phyloP scores from a whole-genome alignment of 2,797 vertebrate species.

The Microchirus variegatus region DNA sequence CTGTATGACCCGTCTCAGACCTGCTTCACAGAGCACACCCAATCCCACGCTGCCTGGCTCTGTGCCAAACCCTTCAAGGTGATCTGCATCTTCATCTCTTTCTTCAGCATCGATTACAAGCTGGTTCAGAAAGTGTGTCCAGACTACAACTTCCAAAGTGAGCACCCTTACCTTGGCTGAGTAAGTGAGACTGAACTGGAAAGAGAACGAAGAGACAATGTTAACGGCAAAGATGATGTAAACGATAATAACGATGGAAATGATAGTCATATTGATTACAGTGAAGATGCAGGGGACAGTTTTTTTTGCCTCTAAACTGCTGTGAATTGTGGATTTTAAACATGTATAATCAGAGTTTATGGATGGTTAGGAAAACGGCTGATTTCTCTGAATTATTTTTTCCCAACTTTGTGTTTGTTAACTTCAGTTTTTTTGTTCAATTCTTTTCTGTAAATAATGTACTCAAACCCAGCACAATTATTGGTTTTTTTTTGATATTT shows the following conservation, averaged over 20 bases:
- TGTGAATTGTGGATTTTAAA: conserved; percentile 75
- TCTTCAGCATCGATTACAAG: conserved; percentile 98
- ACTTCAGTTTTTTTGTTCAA: conserved; percentile 69
- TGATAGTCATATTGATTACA: conserved; percentile 67
- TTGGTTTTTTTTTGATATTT: conserved; percentile 77
- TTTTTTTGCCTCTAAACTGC: conserved; percentile 66
- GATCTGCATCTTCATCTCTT: conserved; percentile 99
- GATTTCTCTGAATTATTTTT: conserved; percentile 61
- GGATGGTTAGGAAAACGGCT: conserved; percentile 58
- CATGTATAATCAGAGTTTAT: conserved; percentile 69
- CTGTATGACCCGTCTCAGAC: conserved; percentile 94
- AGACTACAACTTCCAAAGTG: conserved; percentile 98
- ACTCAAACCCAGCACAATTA: conserved; percentile 64
- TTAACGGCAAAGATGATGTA: conserved; percentile 38
- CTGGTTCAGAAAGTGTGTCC: conserved; percentile 98
- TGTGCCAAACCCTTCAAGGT: conserved; percentile 99
- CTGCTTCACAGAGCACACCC: conserved; percentile 97
- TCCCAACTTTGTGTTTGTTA: conserved; percentile 68
- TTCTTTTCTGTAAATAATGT: conserved; percentile 80
- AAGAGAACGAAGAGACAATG: conserved; percentile 45
- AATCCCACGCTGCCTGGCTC: conserved; percentile 95
- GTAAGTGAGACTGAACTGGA: conserved; percentile 47
- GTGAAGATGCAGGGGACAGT: conserved; percentile 64
- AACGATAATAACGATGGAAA: conserved; percentile 47
- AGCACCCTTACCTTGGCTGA: conserved; percentile 94